Evolutionary conservation across 1,140 invertebrate genomes (phyloP).

Genomic region (Caenorhabditis tropicalis): DNA sequence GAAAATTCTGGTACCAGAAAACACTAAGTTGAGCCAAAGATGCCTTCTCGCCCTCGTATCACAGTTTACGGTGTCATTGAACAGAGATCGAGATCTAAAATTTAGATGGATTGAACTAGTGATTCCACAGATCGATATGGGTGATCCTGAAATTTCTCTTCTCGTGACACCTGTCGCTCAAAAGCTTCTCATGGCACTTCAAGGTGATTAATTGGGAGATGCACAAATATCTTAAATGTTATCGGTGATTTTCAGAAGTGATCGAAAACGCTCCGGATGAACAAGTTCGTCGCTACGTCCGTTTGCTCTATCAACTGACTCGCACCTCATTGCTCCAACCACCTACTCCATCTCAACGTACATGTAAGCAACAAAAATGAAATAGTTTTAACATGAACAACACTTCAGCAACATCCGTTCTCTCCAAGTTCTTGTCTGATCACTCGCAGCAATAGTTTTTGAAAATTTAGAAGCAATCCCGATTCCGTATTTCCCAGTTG

Average conservation of each 20-base stretch:
- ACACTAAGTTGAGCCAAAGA: conserved; percentile 8
- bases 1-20: not conserved
- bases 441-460: conserved; percentile 33
- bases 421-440: not conserved
- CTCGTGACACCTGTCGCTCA: not conserved
- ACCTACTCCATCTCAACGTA: not conserved
- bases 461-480: no score
- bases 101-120: conserved; percentile 15
- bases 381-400: not conserved
- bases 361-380: not conserved
- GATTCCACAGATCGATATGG: conserved; percentile 7
- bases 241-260: conserved; percentile 21
- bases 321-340: not conserved
- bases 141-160: not conserved
- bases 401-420: not conserved
- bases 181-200: not conserved
- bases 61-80: not conserved
- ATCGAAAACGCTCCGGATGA: not conserved
- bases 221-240: not conserved
- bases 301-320: not conserved
- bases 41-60: not conserved
- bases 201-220: not conserved
- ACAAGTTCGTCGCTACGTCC: not conserved
- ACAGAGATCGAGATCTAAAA: not conserved
- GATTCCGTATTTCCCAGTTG: no score